Conservation (phyloP, 1,140 invertebrate species). For the Drosophila kikkawai region DNA sequence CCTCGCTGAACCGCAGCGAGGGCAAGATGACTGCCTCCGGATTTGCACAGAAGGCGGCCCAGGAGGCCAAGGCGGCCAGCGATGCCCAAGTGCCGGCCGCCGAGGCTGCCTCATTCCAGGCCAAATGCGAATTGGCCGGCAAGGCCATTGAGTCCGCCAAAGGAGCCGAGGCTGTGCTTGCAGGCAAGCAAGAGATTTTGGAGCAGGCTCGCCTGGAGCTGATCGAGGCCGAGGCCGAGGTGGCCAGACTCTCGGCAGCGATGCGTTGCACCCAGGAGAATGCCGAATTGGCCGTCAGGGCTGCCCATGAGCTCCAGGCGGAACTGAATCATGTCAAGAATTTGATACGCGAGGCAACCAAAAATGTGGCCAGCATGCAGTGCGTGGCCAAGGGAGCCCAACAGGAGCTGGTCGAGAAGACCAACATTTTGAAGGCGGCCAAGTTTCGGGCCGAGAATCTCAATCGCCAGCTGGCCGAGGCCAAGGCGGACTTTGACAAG, state of each 20-base stretch:
- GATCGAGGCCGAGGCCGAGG: background rate
- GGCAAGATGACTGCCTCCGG: background rate
- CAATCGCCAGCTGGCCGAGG: background rate
- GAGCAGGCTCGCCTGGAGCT: background rate
- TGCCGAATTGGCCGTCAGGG: background rate
- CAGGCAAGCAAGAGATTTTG: background rate
- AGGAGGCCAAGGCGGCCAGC: slow-evolving; percentile 2
- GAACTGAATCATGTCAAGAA: background rate
- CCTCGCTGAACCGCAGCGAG: background rate
- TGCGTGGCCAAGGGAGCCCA: background rate
- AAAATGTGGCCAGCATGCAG: background rate
- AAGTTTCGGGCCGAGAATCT: background rate
- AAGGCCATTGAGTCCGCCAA: background rate
- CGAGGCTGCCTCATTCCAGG: background rate
- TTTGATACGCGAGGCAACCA: background rate
- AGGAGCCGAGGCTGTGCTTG: background rate
- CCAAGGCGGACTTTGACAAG: slow-evolving; percentile 1
- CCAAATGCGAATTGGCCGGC: background rate
- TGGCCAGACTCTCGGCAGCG: background rate
- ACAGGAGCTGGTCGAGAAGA: slow-evolving; percentile 1
- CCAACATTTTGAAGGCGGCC: background rate
- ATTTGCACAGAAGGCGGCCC: background rate
- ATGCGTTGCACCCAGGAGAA: background rate
- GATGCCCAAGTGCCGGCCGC: background rate
- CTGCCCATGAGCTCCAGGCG: background rate